Percentiles rank a stretch among this genome's conserved stretches.
phyloP scores from a whole-genome alignment of 2,888 invertebrate genomes.

The Drosophila quinaria region DNA sequence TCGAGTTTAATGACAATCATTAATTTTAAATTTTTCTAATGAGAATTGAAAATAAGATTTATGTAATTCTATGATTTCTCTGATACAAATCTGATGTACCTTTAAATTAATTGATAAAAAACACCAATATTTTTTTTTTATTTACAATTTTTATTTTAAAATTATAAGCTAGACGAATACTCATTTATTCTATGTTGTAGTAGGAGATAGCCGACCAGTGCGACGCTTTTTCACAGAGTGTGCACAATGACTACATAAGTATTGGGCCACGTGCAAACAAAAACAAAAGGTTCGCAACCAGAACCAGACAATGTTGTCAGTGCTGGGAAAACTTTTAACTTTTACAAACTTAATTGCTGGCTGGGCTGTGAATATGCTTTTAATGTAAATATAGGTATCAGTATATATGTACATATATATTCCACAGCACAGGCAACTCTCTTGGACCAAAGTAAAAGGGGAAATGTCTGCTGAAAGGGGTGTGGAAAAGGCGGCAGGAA shows the following conservation, averaged over 20 bases:
- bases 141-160: too few relatives aligned
- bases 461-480: background rate
- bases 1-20: too few relatives aligned
- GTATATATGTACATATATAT: background rate
- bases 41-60: too few relatives aligned
- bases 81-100: too few relatives aligned
- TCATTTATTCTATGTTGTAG: too few relatives aligned
- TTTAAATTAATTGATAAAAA: too few relatives aligned
- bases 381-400: conserved; percentile 35
- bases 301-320: conserved; percentile 65
- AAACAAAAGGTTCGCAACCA: conserved; percentile 62
- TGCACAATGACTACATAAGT: conserved; percentile 35
- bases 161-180: too few relatives aligned
- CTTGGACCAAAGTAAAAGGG: conserved; percentile 41
- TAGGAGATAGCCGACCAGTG: background rate
- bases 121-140: too few relatives aligned
- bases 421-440: conserved; percentile 2
- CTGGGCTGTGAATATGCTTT: conserved; percentile 45
- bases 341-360: conserved; percentile 77
- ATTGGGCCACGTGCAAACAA: conserved; percentile 71
- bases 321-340: conserved; percentile 74
- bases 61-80: too few relatives aligned
- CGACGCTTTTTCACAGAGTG: conserved; percentile 21
- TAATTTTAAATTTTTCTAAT: too few relatives aligned
- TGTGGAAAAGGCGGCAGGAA: background rate